These are phyloP conservation scores for Embidobia sp. DNA, from an alignment of 2,888 invertebrate species.

Conservation along the genomic window DNA sequence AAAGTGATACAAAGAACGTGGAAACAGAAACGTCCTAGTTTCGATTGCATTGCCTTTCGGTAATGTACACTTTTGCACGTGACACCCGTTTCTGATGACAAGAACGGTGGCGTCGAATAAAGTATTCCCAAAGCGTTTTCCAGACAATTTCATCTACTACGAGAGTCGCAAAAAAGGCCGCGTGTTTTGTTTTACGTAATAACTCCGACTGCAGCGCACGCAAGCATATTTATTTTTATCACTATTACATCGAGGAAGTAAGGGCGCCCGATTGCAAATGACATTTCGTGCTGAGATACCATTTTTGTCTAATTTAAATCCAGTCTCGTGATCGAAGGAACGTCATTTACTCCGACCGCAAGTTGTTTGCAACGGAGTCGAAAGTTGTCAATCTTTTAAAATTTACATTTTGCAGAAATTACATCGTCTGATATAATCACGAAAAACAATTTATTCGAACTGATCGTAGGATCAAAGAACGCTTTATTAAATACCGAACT, in stretches of 20 bases:
- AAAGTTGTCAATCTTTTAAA: too few relatives aligned
- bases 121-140: conserved; percentile 60
- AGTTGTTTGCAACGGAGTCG: too few relatives aligned
- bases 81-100: conserved; percentile 57
- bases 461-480: too few relatives aligned
- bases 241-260: conserved; percentile 12
- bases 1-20: conserved; percentile 59
- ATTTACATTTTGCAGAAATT: too few relatives aligned
- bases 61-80: conserved; percentile 64
- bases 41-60: conserved; percentile 63
- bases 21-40: conserved; percentile 61
- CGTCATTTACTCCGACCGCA: too few relatives aligned
- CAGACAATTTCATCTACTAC: conserved; percentile 51
- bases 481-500: too few relatives aligned
- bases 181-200: conserved; percentile 36
- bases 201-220: conserved; percentile 21
- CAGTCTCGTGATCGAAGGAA: neutral
- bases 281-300: neutral
- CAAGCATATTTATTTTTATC: conserved; percentile 35
- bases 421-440: too few relatives aligned
- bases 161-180: conserved; percentile 20
- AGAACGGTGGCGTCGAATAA: conserved; percentile 41
- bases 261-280: neutral
- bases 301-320: neutral
- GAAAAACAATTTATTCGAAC: too few relatives aligned